A percentile compares a stretch with the other conserved stretches of the same genome.
These are phyloP conservation scores for Shinisaurus crocodilurus DNA, from an alignment of 2,113 vertebrate species.

Conservation along the genomic window DNA sequence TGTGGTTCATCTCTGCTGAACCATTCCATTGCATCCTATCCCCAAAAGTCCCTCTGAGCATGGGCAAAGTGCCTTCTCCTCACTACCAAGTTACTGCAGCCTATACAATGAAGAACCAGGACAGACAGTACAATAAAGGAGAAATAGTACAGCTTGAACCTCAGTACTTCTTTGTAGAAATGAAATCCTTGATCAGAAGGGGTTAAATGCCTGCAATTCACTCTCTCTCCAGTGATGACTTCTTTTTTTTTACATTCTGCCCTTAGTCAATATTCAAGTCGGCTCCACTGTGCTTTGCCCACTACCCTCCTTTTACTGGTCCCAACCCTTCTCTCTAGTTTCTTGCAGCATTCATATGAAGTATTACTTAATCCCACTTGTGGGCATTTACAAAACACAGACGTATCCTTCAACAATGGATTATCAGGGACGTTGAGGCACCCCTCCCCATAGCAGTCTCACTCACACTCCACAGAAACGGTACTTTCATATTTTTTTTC, in stretches of 20 bases:
- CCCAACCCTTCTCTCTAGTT: background rate
- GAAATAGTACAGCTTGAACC: background rate
- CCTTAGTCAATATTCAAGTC: background rate
- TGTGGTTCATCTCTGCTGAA: background rate
- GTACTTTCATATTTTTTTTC: no score
- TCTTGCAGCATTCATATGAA: background rate
- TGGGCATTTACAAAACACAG: background rate
- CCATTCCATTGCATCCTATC: no score
- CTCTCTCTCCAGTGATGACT: background rate
- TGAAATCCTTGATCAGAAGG: background rate
- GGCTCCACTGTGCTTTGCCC: background rate
- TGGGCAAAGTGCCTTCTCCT: background rate
- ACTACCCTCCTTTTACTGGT: background rate
- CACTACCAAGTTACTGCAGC: background rate
- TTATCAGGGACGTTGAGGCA: background rate
- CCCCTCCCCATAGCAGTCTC: background rate
- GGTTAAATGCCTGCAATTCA: background rate
- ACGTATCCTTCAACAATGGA: background rate
- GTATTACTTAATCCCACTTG: background rate
- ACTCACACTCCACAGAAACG: no score
- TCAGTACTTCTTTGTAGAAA: background rate
- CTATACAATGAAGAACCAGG: background rate
- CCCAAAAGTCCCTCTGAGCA: background rate
- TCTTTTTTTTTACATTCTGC: no score
- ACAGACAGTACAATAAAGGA: background rate